Evolutionary conservation across 1,140 invertebrate genomes (phyloP), one percentile per base, ranked within the genome.

Genomic region (Drosophila tsacasi): DNA sequence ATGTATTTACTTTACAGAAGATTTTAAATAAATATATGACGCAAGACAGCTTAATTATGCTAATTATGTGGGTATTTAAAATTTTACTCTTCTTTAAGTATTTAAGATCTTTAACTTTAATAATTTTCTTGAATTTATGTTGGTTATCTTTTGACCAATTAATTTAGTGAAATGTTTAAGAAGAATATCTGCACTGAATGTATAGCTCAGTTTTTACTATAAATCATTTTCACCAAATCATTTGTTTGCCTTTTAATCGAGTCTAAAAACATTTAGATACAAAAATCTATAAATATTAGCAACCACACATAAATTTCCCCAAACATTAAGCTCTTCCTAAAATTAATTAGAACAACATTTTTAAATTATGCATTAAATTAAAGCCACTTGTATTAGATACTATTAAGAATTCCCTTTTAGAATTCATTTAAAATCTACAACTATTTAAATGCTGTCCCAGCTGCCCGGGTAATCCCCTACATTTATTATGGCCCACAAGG

Each of bases 391-490:
- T 32, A 1, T 25, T 5, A 9, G 3, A 40, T 17, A 19, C 19
- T 44, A 13, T 25, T 32, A 46, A 3, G 30, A 21, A 46, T 63
- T 66, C 30, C 17, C 32, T 49, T 49, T 65, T 13, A 10, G 19
- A 4, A n/a, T 6, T 13, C 6, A 42, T 42, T 23, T 30, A 21
- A 39, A 19, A 21, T 32, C 35, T 19, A 39, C 8, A 39, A 47
- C 58, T 71, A 37, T 57, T 39, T 42, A 21, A 30, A 32, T 25
- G 25, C 21, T n/a, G 35, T 15, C 21, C 15, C 46, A 61, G 67
- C 55, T 73, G 67, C 55, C 27, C 35, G 47, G 8, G n/a, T 73
- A 73, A 73, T 73, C 67, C 54, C 21, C 19, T 12, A 60, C 23
- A 73, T 73, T 73, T 61, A 32, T 73, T 40, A 50, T 23, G n/a